These are phyloP conservation scores for Porites cylindrica DNA, from an alignment of 92 coral and sea anemone species.

Conservation along the genomic window DNA sequence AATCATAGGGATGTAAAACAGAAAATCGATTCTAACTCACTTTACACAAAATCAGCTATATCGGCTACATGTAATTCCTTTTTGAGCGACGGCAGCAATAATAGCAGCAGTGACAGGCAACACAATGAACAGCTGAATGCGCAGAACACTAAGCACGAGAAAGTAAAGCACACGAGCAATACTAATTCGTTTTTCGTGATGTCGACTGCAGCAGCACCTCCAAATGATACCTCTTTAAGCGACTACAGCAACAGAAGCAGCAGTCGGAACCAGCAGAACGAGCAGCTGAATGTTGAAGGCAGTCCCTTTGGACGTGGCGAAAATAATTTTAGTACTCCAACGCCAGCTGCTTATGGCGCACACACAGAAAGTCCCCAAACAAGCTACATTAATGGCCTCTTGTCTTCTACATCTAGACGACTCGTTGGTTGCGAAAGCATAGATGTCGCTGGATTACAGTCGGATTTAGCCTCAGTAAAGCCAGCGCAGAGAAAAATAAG, in stretches of 20 bases:
- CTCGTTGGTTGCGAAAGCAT: neutral
- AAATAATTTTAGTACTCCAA: neutral
- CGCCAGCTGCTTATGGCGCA: neutral
- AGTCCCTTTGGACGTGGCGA: neutral
- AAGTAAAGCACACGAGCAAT: no score
- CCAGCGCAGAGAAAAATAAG: constrained; percentile 14
- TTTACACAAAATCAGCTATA: no score
- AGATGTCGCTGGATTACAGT: neutral
- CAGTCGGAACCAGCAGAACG: neutral
- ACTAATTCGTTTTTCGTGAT: neutral
- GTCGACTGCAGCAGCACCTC: neutral
- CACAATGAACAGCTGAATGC: no score
- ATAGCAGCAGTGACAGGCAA: no score
- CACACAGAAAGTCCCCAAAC: neutral
- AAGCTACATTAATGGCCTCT: neutral
- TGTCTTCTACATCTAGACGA: constrained; percentile 12
- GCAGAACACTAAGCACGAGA: no score
- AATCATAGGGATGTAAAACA: no score
- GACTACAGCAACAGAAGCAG: neutral
- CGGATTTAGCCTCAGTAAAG: neutral
- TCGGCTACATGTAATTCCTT: no score
- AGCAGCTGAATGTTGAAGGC: neutral
- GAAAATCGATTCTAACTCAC: no score
- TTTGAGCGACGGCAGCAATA: no score
- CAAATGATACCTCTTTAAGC: neutral